Conservation (phyloP, 2,888 invertebrate species). For the Lacanobia oleracea region DNA sequence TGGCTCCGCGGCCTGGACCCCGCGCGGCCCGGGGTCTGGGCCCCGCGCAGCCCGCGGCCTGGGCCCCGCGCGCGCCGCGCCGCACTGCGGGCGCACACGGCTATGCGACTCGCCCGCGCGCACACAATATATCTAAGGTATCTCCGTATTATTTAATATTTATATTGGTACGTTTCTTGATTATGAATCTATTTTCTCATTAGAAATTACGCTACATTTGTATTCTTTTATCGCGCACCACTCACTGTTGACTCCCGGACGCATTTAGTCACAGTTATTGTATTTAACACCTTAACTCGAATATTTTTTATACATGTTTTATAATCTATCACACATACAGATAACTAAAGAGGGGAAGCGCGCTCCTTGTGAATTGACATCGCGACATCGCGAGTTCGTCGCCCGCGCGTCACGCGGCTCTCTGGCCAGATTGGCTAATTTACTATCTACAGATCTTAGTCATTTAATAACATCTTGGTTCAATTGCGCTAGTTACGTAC, state of each 20-base stretch:
- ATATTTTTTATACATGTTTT: constrained; percentile 81
- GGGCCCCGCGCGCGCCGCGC: constrained; percentile 39
- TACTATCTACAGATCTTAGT: constrained; percentile 59
- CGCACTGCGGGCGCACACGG: constrained; percentile 59
- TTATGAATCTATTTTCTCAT: constrained; percentile 91
- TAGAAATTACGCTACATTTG: constrained; percentile 91
- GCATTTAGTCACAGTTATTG: constrained; percentile 81
- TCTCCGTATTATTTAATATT: constrained; percentile 89
- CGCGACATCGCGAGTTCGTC: constrained; percentile 78
- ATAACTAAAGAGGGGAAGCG: constrained; percentile 82
- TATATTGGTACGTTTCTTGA: constrained; percentile 94
- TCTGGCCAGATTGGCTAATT: constrained; percentile 58
- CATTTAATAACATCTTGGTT: constrained; percentile 47
- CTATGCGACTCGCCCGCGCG: constrained; percentile 74
- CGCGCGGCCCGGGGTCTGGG: constrained; percentile 14
- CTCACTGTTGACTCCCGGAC: constrained; percentile 87
- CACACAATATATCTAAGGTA: constrained; percentile 79
- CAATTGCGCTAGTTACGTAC: constrained; percentile 23
- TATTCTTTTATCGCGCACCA: constrained; percentile 79
- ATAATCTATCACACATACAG: constrained; percentile 77
- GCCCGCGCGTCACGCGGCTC: constrained; percentile 68
- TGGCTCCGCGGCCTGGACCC: neutral
- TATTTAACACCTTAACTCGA: constrained; percentile 88
- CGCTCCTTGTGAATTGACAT: constrained; percentile 87
- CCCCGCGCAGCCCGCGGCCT: constrained; percentile 11